A percentile compares a stretch with the other conserved stretches of the same genome.
These are phyloP conservation scores for Taeniopygia guttata DNA, from an alignment of 2,797 vertebrate species.

Conservation along the genomic window DNA sequence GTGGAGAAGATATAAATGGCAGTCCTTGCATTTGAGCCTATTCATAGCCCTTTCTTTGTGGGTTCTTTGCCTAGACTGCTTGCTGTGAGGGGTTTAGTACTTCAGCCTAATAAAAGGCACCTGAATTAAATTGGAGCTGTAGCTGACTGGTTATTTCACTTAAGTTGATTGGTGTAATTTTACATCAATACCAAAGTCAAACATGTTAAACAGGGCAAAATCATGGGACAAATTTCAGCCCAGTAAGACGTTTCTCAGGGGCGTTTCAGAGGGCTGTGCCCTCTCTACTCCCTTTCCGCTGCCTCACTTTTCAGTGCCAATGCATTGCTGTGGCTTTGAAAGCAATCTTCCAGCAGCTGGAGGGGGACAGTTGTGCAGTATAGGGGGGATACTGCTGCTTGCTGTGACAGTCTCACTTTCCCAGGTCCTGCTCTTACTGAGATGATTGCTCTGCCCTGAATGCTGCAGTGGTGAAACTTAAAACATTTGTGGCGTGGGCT, in stretches of 20 bases:
- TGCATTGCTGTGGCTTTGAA: background rate
- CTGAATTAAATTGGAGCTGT: background rate
- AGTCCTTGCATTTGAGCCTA: background rate
- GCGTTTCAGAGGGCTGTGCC: background rate
- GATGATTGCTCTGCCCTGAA: background rate
- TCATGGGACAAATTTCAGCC: background rate
- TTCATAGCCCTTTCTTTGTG: background rate
- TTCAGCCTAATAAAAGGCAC: background rate
- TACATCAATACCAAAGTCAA: background rate
- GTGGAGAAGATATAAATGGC: background rate
- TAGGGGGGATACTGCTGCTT: background rate
- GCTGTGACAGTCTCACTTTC: background rate
- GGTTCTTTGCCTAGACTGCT: background rate
- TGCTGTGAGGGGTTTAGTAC: background rate
- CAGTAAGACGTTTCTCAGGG: background rate
- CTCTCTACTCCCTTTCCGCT: background rate
- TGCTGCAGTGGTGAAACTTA: accelerated
- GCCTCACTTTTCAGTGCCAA: background rate
- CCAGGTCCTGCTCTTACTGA: background rate
- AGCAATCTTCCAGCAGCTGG: background rate
- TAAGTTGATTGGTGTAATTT: background rate
- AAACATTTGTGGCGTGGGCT: background rate
- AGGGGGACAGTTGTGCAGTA: too few species aligned
- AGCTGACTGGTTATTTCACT: background rate
- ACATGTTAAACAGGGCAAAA: background rate